Evolutionary conservation across 1,140 invertebrate genomes (phyloP).

Genomic region (Neodiprion fabricii): DNA sequence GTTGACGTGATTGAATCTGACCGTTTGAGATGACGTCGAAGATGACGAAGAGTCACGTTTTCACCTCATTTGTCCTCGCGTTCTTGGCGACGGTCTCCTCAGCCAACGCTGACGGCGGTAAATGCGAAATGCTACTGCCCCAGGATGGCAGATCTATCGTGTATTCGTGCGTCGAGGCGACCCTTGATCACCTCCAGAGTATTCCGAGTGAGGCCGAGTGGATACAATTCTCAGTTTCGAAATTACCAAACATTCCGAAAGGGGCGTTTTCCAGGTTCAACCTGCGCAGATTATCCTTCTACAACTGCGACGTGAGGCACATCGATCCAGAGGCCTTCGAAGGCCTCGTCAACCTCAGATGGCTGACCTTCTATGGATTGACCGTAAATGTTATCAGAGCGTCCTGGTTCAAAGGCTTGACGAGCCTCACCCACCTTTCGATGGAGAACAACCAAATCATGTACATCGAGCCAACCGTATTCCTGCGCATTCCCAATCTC

Average conservation of each 20-base stretch:
- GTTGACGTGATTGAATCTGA: too few relatives aligned
- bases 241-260: slow-evolving; percentile 33
- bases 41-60: too few relatives aligned
- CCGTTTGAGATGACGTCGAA: too few relatives aligned
- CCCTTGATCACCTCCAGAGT: slow-evolving; percentile 37
- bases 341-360: slow-evolving; percentile 36
- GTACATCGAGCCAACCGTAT: slow-evolving; percentile 41
- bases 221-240: slow-evolving; percentile 48
- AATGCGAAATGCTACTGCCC: slow-evolving; percentile 38
- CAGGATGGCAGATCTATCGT: slow-evolving; percentile 40
- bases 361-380: slow-evolving; percentile 42
- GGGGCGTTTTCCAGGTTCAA: slow-evolving; percentile 39
- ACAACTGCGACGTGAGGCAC: slow-evolving; percentile 40
- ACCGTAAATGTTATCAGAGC: slow-evolving; percentile 30
- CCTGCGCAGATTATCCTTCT: slow-evolving; percentile 38
- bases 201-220: slow-evolving; percentile 40
- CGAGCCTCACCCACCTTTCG: slow-evolving; percentile 33
- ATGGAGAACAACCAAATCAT: slow-evolving; percentile 36
- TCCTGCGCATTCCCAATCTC: slow-evolving; percentile 31
- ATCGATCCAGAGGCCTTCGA: slow-evolving; percentile 37
- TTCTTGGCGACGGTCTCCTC: too few relatives aligned
- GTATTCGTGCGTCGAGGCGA: slow-evolving; percentile 41
- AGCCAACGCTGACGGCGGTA: slow-evolving; percentile 27
- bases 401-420: slow-evolving; percentile 34
- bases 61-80: too few relatives aligned